Evolutionary conservation across 1,140 invertebrate genomes (phyloP), one percentile per base, ranked within the genome.

Genomic region (Drosophila fuyamai): DNA sequence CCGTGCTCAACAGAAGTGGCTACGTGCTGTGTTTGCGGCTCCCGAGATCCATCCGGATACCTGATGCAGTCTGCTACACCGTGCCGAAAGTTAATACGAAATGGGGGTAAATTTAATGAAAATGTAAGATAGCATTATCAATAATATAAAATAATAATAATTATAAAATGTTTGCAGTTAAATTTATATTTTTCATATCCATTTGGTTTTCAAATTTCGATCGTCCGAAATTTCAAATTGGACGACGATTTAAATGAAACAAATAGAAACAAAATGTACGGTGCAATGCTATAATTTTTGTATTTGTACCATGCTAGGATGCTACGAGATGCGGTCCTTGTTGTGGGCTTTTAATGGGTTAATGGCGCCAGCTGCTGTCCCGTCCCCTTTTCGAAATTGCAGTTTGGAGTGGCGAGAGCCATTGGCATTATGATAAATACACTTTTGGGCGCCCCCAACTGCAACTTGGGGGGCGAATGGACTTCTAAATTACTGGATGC

Each of bases 351-450:
- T 86, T 88, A 88, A 88, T 89, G 74, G 83, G 83, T 89, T 88
- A 83, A 88, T 88, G 76, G 83, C 66, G 66, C 58, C 76, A 61
- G 55, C 55, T 58, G 74, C 55, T 43, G 62, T 36, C 5, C 14
- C 54, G n/a, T 23, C 18, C 56, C 58, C n/a, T 50, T 14, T 18
- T 54, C 44, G 57, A 79, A 44, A 36, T 32, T 43, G 75, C 73
- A 77, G 55, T 41, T 55, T 32, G 40, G 23, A 54, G 68, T 71
- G 44, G 65, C 50, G 36, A 53, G 66, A 62, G 75, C 62, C 80
- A 58, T 54, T 84, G 68, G 76, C 85, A 89, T 84, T 88, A 89
- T 88, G 76, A 88, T 88, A 88, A 88, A 88, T 80, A 89, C 74
- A 89, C 84, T 81, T 88, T 88, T 84, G 84, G 76, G 84, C 53